Evolutionary conservation across 2,888 invertebrate species (phyloP).

Genomic region (Macaria notata): DNA sequence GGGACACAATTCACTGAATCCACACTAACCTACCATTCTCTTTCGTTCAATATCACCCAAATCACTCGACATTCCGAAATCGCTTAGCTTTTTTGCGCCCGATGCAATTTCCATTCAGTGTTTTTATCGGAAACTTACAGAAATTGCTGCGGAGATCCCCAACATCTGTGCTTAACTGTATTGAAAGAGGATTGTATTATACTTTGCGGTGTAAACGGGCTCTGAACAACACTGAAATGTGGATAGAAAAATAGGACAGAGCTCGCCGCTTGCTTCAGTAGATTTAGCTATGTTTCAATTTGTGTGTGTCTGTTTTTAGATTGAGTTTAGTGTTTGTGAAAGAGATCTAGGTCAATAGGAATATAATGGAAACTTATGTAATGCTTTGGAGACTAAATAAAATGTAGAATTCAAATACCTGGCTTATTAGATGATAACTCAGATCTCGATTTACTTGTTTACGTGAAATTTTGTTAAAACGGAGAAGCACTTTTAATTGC

Average conservation of each 20-base stretch:
- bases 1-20: too few relatives aligned
- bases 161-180: constrained; percentile 22
- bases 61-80: constrained; percentile 27
- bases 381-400: too few relatives aligned
- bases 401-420: too few relatives aligned
- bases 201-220: constrained; percentile 23
- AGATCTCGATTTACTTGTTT: too few relatives aligned
- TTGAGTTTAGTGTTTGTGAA: background rate
- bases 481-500: too few relatives aligned
- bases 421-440: too few relatives aligned
- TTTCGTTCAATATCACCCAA: constrained; percentile 5
- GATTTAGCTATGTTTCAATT: background rate
- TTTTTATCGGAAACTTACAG: constrained; percentile 27
- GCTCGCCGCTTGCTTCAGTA: background rate
- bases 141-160: constrained; percentile 18
- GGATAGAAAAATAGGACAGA: constrained; percentile 8
- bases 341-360: background rate
- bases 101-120: constrained; percentile 35
- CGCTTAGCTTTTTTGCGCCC: constrained; percentile 33
- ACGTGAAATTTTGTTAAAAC: too few relatives aligned
- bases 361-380: too few relatives aligned
- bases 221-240: constrained; percentile 2
- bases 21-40: constrained; percentile 9
- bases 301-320: background rate
- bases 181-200: constrained; percentile 18